Evolutionary conservation across 2,888 invertebrate species (phyloP).

Genomic region (Troides helena): DNA sequence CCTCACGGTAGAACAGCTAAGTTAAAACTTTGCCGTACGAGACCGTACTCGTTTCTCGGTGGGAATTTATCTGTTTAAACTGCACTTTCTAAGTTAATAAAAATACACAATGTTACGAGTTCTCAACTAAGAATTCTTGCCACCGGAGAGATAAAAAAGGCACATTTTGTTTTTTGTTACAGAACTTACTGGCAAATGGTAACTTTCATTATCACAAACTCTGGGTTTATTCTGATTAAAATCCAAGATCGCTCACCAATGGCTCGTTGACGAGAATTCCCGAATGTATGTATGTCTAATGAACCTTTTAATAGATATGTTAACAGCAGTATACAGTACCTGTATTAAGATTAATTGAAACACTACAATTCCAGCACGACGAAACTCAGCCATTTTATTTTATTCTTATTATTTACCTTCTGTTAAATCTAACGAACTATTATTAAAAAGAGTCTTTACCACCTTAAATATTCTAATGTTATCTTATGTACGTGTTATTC

Average conservation of each 20-base stretch:
- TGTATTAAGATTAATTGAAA: conserved; percentile 36
- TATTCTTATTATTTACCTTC: conserved; percentile 10
- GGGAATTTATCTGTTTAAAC: background rate
- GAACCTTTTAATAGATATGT: no score
- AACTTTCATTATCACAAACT: no score
- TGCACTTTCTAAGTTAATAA: conserved; percentile 3
- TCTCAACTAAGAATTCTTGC: background rate
- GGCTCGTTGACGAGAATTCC: no score
- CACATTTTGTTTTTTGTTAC: no score
- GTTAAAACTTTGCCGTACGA: conserved; percentile 6
- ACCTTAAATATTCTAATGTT: conserved; percentile 28
- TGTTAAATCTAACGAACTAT: conserved; percentile 5
- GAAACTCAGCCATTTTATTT: conserved; percentile 34
- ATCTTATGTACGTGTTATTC: conserved; percentile 22
- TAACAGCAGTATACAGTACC: conserved; percentile 30
- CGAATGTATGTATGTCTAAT: no score
- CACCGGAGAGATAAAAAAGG: no score
- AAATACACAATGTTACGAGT: background rate
- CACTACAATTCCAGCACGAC: conserved; percentile 26
- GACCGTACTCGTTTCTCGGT: conserved; percentile 1
- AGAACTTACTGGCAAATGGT: no score
- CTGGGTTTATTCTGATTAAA: no score
- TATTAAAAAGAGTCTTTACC: background rate
- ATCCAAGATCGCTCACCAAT: no score
- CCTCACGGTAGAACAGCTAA: background rate